Base-by-base conservation (phyloP, 2,113 vertebrate genomes). In the Corythoichthys haematopterus region DNA sequence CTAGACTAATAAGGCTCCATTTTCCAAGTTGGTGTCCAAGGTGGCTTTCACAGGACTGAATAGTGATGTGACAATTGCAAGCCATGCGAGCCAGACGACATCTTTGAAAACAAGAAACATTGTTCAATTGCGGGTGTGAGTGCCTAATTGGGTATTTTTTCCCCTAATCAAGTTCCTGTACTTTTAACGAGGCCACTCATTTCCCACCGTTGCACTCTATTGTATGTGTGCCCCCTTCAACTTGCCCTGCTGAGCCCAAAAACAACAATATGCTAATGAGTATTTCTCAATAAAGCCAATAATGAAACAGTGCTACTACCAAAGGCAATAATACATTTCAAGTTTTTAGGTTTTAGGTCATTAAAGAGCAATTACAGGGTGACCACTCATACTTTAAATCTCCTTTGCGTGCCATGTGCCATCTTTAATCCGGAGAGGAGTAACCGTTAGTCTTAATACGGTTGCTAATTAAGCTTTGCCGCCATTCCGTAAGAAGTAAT, bases 21-120 rank as follows among this genome's bases (percentile, higher is more conserved):
- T 91, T 91, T 88, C 84, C 82, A 77, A 78, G 88, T 89, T 88
- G 89, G 88, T 91, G 89, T 88, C 77, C 73, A 85, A 87, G 85
- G 84, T 80, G 88, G 79, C 84, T 84, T 88, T 77, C 78, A 78
- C 60, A 61, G 80, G 69, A 61, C 53, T 82, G 83, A 83, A 69
- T 77, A 85, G 83, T 78, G 83, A 79, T 51, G 72, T 55, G 60
- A 58, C 57, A 77, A 76, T 82, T 28, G 0, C 47, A 52, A 20
- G 7, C 16, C 7, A 75, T 1, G 20, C 71, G 69, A 68, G 60
- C 64, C 69, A 59, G 65, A 68, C 5, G 14, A 14, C 46, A 47
- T 47, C 48, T 72, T 68, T 76, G 75, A 76, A 71, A 85, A 87
- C 81, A 88, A 84, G 74, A 83, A 69, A 2, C 77, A 82, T 85